Evolutionary conservation across 2,888 invertebrate species (phyloP).

Genomic region (Thymelicus lineola): DNA sequence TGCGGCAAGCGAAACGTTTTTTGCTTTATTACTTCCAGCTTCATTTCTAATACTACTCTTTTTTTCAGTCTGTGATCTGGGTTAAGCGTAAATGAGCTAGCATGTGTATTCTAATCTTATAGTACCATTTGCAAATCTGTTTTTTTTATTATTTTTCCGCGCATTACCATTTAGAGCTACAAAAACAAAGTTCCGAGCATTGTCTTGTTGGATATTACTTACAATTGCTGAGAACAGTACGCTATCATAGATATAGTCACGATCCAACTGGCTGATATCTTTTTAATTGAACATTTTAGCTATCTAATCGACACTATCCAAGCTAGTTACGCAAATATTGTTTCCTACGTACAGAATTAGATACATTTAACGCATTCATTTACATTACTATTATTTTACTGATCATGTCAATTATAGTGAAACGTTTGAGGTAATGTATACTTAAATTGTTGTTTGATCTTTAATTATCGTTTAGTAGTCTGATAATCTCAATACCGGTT

Average conservation of each 20-base stretch:
- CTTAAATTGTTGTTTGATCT: conserved; percentile 21
- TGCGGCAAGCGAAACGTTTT: background rate
- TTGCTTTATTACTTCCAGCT: background rate
- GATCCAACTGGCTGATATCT: conserved; percentile 40
- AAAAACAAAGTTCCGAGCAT: background rate
- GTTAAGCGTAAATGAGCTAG: too few relatives aligned
- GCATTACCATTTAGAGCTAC: too few relatives aligned
- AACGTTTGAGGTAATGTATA: conserved; percentile 29
- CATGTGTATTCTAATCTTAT: background rate
- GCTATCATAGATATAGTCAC: conserved; percentile 15
- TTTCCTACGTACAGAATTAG: conserved; percentile 11
- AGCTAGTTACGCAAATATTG: conserved; percentile 18
- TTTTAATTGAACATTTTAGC: conserved; percentile 41
- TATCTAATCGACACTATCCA: conserved; percentile 27
- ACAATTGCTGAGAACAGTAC: conserved; percentile 18
- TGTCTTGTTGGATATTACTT: conserved; percentile 17
- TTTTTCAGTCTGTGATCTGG: too few relatives aligned
- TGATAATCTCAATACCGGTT: conserved; percentile 4
- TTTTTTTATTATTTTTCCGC: too few relatives aligned
- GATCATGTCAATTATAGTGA: background rate
- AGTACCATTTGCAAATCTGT: too few relatives aligned
- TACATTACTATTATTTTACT: conserved; percentile 19
- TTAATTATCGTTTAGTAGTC: conserved; percentile 6
- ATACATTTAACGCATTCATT: conserved; percentile 9
- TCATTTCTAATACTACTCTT: background rate